Evolutionary conservation across 2,113 vertebrate genomes (phyloP).

Genomic region (Parotia lawesii): DNA sequence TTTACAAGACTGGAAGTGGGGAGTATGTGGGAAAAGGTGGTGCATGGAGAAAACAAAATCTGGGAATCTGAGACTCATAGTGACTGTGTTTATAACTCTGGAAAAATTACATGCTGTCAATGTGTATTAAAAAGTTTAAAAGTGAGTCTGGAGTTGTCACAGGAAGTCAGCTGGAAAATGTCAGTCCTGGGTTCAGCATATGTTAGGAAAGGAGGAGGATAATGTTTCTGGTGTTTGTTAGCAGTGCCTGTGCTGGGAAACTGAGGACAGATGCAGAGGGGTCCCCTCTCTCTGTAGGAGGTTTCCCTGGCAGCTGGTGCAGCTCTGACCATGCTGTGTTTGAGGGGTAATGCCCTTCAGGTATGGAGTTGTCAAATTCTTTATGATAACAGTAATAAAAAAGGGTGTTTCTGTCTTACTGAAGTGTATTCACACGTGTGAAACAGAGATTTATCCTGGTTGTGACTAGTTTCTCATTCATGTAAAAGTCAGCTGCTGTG

Average conservation of each 20-base stretch:
- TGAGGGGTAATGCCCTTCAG: background rate
- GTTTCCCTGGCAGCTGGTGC: background rate
- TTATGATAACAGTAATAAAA: background rate
- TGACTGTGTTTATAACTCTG: background rate
- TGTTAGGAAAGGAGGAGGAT: background rate
- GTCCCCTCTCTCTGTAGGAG: background rate
- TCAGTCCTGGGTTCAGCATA: background rate
- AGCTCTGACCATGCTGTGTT: fast-evolving
- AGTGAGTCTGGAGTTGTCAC: background rate
- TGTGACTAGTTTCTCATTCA: background rate
- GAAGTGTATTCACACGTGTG: fast-evolving
- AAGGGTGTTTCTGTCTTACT: background rate
- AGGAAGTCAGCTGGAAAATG: constrained; percentile 12
- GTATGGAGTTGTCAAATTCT: background rate
- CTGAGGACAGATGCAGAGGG: background rate
- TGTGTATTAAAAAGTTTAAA: background rate
- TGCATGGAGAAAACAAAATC: background rate
- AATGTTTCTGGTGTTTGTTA: background rate
- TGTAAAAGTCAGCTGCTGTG: background rate
- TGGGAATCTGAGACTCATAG: background rate
- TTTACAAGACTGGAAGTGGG: background rate
- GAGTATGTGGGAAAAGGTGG: background rate
- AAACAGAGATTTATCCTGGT: background rate
- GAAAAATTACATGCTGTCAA: background rate
- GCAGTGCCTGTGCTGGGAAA: background rate